These are phyloP conservation scores for Salarias fasciatus DNA, from an alignment of 2,797 vertebrate genomes.

Conservation along the genomic window DNA sequence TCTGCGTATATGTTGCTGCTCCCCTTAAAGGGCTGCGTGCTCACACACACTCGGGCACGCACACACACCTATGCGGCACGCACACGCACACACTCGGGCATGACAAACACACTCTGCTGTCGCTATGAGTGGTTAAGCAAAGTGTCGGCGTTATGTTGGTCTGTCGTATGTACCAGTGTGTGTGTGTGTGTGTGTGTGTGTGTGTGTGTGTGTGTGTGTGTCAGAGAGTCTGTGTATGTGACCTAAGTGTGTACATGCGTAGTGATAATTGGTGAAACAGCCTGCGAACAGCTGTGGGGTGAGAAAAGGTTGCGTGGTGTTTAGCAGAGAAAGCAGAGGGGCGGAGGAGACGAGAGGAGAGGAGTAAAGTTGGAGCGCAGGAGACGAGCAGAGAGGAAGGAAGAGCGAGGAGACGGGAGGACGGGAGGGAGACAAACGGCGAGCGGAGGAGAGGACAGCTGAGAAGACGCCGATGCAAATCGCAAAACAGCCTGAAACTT, in stretches of 20 bases:
- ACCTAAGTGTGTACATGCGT: constrained; percentile 71
- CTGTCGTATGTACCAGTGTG: constrained; percentile 23
- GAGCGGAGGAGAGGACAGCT: too few relatives aligned
- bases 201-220: constrained; percentile 56
- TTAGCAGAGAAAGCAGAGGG: constrained; percentile 63
- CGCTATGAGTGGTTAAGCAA: constrained; percentile 51
- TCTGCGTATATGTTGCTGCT: constrained; percentile 95
- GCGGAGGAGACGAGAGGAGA: constrained; percentile 42
- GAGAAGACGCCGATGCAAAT: too few relatives aligned
- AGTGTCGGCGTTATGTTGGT: constrained; percentile 58
- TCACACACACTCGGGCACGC: constrained; percentile 49
- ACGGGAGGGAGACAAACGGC: neutral
- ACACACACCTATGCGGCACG: constrained; percentile 17
- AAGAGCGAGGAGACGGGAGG: constrained; percentile 13
- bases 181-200: constrained; percentile 30
- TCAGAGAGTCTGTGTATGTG: constrained; percentile 48
- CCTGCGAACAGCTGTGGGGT: constrained; percentile 81
- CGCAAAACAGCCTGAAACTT: too few relatives aligned
- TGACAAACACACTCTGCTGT: constrained; percentile 55
- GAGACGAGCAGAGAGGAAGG: constrained; percentile 24
- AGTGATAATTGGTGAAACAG: constrained; percentile 86
- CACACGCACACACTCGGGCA: constrained; percentile 32
- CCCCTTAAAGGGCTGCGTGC: constrained; percentile 80
- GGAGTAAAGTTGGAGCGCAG: constrained; percentile 29
- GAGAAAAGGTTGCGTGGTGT: constrained; percentile 76